A percentile compares a stretch with the other conserved stretches of the same genome.
Conservation (phyloP, 2,797 vertebrate genomes). For the Microtus californicus region DNA sequence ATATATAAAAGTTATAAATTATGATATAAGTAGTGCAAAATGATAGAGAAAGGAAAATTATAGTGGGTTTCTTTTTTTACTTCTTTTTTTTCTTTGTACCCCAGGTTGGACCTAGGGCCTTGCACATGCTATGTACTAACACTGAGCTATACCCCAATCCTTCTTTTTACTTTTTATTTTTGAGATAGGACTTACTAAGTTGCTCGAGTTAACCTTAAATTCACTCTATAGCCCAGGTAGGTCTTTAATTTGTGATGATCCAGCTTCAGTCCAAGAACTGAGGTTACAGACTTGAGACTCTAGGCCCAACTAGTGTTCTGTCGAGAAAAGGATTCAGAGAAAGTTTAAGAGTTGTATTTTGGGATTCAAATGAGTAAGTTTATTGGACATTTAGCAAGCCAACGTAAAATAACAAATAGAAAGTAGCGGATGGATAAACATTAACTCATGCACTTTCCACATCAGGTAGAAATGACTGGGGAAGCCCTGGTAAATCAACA, state of each 20-base stretch:
- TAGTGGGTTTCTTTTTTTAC: too few relatives aligned
- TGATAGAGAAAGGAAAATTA: neutral
- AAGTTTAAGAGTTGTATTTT: neutral
- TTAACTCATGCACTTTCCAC: neutral
- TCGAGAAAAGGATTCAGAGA: neutral
- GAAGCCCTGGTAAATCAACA: neutral
- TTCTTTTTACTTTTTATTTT: neutral
- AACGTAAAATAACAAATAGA: neutral
- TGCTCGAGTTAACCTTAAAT: neutral
- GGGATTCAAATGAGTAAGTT: neutral
- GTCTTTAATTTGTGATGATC: neutral
- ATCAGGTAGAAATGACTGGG: neutral
- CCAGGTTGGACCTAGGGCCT: neutral
- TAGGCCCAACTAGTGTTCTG: neutral
- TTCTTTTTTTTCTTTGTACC: neutral
- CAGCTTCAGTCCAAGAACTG: neutral
- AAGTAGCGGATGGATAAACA: neutral
- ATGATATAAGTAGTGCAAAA: neutral
- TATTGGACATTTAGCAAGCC: neutral
- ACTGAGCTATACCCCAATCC: neutral
- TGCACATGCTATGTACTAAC: neutral
- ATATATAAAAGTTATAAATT: neutral
- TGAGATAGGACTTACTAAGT: neutral
- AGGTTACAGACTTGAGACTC: neutral
- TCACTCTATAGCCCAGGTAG: neutral